Evolutionary conservation across 1,140 invertebrate genomes (phyloP).

Genomic region (Meloidogyne floridensis): DNA sequence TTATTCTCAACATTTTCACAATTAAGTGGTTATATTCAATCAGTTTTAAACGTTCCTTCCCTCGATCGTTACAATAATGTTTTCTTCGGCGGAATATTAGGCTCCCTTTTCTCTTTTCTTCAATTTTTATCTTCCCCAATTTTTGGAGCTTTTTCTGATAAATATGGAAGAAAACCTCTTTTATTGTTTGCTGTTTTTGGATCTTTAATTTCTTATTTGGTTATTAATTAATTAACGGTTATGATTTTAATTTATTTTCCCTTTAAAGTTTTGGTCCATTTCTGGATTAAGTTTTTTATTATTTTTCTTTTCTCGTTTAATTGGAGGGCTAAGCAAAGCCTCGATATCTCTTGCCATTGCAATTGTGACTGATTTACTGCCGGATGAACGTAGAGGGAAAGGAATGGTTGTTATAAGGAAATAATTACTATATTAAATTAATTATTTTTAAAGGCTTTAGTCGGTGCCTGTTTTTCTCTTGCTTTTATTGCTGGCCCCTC

Average conservation of each 20-base stretch:
- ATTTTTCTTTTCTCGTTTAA: constrained; percentile 87
- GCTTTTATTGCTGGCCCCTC: constrained; percentile 93
- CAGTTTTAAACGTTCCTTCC: constrained; percentile 50
- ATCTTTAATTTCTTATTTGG: constrained; percentile 63
- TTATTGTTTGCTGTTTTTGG: constrained; percentile 81
- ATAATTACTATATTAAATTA: constrained; percentile 22
- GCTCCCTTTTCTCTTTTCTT: constrained; percentile 92
- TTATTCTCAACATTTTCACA: constrained; percentile 51
- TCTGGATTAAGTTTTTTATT: constrained; percentile 80
- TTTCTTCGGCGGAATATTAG: constrained; percentile 73
- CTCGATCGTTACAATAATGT: constrained; percentile 57
- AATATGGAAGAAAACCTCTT: constrained; percentile 85
- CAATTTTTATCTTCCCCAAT: constrained; percentile 93
- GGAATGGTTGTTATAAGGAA: constrained; percentile 79
- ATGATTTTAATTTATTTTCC: background rate
- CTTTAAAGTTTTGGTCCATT: constrained; percentile 80
- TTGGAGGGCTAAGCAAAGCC: constrained; percentile 92
- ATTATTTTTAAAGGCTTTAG: constrained; percentile 76
- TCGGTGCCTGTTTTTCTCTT: constrained; percentile 93
- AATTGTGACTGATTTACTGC: constrained; percentile 88
- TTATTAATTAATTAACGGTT: constrained; percentile 35
- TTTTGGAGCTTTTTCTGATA: constrained; percentile 89
- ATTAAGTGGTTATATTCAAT: constrained; percentile 48
- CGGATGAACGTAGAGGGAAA: constrained; percentile 78
- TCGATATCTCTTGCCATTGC: constrained; percentile 94